A percentile compares a stretch with the other conserved stretches of the same genome.
These are phyloP conservation scores for Nicator chloris DNA, from an alignment of 2,113 vertebrate genomes.

Conservation along the genomic window DNA sequence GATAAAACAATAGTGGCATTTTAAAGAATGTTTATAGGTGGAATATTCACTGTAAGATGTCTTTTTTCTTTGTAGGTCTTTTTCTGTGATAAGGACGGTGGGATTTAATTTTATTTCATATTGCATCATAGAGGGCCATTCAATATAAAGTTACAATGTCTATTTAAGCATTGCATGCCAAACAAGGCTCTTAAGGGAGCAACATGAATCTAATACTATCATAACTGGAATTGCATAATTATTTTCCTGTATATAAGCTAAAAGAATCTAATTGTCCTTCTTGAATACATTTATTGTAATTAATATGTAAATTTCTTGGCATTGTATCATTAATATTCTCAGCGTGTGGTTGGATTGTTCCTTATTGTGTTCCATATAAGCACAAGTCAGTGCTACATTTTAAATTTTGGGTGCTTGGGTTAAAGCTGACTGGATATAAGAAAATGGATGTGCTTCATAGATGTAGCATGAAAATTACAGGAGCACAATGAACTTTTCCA, in stretches of 20 bases:
- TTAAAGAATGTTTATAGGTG: not conserved
- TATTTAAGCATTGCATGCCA: not conserved
- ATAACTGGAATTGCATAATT: not conserved
- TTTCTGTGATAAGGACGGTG: not conserved
- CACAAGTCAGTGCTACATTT: not conserved
- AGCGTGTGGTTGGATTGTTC: not conserved
- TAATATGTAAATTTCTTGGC: not conserved
- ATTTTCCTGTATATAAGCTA: not conserved
- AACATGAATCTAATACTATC: not conserved
- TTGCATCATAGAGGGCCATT: not conserved
- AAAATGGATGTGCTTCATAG: not conserved
- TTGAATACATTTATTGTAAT: not conserved
- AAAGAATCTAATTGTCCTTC: not conserved
- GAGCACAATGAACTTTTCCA: not conserved
- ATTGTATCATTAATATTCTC: not conserved
- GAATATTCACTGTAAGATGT: not conserved
- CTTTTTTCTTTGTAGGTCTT: not conserved
- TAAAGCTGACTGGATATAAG: not conserved
- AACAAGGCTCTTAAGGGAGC: not conserved
- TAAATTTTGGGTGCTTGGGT: not conserved
- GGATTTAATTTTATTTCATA: not conserved
- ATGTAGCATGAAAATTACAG: not conserved
- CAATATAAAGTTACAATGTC: not conserved
- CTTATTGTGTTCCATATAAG: not conserved
- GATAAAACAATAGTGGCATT: not conserved